A percentile compares a stretch with the other conserved stretches of the same genome.
Conservation (phyloP, 1,140 invertebrate genomes). For the Pachypsylla venusta region DNA sequence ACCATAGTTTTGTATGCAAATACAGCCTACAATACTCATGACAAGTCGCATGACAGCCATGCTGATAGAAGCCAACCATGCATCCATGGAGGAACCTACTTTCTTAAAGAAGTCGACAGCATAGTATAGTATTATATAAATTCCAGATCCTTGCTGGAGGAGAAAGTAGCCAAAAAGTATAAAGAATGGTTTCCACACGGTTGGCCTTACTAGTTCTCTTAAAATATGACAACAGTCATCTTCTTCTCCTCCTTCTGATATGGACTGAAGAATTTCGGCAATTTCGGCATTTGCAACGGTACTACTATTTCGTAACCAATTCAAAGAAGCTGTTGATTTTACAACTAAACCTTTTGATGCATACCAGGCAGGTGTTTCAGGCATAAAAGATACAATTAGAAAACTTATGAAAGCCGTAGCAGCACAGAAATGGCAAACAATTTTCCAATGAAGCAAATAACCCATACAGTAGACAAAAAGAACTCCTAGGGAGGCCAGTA, state of each 20-base stretch:
- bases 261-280: slow-evolving; percentile 32
- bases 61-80: slow-evolving; percentile 52
- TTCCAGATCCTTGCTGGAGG: slow-evolving; percentile 53
- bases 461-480: slow-evolving; percentile 35
- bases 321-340: slow-evolving; percentile 37
- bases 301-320: slow-evolving; percentile 40
- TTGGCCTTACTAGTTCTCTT: slow-evolving; percentile 26
- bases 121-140: slow-evolving; percentile 63
- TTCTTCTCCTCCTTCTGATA: slow-evolving; percentile 1
- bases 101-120: slow-evolving; percentile 51
- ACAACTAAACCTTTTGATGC: slow-evolving; percentile 38
- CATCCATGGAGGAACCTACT: slow-evolving; percentile 46
- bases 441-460: slow-evolving; percentile 30
- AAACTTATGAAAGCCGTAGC: slow-evolving; percentile 24
- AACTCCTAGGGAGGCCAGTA: slow-evolving; percentile 38
- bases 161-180: slow-evolving; percentile 46
- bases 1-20: slow-evolving; percentile 51
- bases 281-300: slow-evolving; percentile 39
- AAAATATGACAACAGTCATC: slow-evolving; percentile 14
- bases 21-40: slow-evolving; percentile 48
- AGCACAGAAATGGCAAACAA: slow-evolving; percentile 21
- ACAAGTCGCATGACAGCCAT: slow-evolving; percentile 50
- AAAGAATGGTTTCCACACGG: slow-evolving; percentile 44
- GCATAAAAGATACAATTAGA: slow-evolving; percentile 42
- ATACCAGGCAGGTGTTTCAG: slow-evolving; percentile 51